Evolutionary conservation across 2,888 invertebrate species (phyloP).

Genomic region (Nemurella pictetii): DNA sequence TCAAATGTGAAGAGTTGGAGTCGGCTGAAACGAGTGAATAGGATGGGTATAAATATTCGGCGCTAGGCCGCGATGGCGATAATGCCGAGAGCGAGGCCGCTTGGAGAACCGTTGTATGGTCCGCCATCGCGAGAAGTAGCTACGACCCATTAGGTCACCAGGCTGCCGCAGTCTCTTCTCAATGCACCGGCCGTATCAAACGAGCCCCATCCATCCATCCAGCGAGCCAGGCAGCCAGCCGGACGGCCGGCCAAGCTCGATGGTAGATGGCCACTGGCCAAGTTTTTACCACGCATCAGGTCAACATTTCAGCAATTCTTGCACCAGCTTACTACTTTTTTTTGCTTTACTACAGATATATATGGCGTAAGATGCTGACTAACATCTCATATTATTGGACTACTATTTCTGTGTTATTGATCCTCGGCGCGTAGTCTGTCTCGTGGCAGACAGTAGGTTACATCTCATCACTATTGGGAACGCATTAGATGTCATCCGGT

Average conservation of each 20-base stretch:
- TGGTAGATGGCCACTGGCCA: constrained; percentile 28
- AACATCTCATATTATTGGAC: neutral
- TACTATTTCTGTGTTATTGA: neutral
- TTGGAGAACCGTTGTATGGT: constrained; percentile 33
- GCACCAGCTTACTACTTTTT: neutral
- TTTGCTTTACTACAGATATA: neutral
- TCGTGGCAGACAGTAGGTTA: neutral
- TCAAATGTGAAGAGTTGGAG: neutral
- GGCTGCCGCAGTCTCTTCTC: constrained; percentile 4
- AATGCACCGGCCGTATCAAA: neutral
- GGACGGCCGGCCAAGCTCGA: neutral
- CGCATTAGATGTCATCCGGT: neutral
- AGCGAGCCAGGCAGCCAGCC: no score
- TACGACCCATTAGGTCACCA: constrained; percentile 32
- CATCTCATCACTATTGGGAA: neutral
- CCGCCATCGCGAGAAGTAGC: neutral
- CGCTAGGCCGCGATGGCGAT: neutral
- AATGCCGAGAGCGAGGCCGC: constrained; percentile 34
- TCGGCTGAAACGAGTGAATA: neutral
- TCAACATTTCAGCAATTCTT: constrained; percentile 28
- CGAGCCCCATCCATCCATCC: no score
- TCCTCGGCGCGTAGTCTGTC: neutral
- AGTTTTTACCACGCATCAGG: constrained; percentile 29
- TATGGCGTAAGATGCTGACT: neutral
- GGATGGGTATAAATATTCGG: neutral